A percentile compares a stretch with the other conserved stretches of the same genome.
phyloP scores from a whole-genome alignment of 1,140 invertebrate species.

The Ceratoteleas bidentatus region DNA sequence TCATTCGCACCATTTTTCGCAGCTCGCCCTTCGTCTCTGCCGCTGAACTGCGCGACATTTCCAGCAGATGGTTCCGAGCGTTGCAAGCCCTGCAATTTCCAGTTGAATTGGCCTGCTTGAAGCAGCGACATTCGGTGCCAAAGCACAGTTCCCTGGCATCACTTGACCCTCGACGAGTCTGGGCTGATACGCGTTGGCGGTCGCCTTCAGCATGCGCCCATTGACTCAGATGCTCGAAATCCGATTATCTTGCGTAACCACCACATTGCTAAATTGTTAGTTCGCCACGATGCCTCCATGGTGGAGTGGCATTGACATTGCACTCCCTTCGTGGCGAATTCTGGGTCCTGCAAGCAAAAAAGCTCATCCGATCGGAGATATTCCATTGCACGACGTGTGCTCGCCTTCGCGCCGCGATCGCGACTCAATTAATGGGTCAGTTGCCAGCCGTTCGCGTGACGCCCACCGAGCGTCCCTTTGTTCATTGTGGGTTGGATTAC shows the following conservation, averaged over 20 bases:
- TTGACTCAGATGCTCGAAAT: not conserved
- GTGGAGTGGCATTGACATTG: not conserved
- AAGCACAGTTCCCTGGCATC: not conserved
- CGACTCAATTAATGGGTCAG: not conserved
- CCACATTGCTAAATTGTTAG: not conserved
- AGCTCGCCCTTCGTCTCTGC: no score
- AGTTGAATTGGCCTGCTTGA: no score
- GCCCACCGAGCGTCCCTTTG: not conserved
- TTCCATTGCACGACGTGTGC: not conserved
- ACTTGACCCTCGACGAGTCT: not conserved
- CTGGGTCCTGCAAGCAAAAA: conserved; percentile 3
- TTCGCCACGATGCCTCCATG: not conserved
- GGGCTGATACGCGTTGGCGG: not conserved
- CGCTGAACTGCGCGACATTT: no score
- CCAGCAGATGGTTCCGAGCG: no score
- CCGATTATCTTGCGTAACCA: not conserved
- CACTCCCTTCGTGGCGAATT: not conserved
- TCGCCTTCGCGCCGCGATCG: not conserved
- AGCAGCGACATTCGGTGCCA: no score
- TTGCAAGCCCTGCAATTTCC: no score
- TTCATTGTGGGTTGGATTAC: not conserved
- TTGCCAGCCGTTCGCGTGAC: not conserved
- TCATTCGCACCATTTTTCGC: not conserved
- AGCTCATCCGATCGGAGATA: not conserved
- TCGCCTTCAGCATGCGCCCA: not conserved